Evolutionary conservation across 2,113 vertebrate species (phyloP).

Genomic region (Engystomops pustulosus): DNA sequence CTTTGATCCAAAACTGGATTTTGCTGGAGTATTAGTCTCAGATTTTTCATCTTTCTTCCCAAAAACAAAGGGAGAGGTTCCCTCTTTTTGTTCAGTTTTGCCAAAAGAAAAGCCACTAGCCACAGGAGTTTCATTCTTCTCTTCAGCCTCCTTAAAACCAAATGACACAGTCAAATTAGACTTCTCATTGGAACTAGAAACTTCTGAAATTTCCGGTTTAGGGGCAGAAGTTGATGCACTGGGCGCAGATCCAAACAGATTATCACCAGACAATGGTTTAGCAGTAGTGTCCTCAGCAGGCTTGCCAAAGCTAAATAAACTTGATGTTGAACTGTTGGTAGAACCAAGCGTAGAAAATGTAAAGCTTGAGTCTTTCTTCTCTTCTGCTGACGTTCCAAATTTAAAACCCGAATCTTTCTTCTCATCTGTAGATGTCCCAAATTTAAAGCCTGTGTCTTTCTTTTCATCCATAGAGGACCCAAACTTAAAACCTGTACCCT

Average conservation of each 20-base stretch:
- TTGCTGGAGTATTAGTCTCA: slow-evolving; percentile 69
- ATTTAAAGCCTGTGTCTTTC: too few species aligned
- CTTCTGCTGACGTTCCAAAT: neutral
- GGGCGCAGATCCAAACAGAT: slow-evolving; percentile 77
- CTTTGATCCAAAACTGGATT: slow-evolving; percentile 81
- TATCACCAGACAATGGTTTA: slow-evolving; percentile 64
- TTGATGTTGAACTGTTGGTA: slow-evolving; percentile 37
- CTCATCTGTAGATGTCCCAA: slow-evolving; percentile 66
- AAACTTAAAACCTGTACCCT: slow-evolving; percentile 68
- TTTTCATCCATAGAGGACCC: neutral
- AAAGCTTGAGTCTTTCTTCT: too few species aligned
- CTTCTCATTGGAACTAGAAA: slow-evolving; percentile 69
- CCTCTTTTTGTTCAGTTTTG: slow-evolving; percentile 73
- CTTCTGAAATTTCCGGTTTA: slow-evolving; percentile 73
- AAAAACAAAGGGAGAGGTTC: slow-evolving; percentile 72
- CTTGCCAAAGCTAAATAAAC: slow-evolving; percentile 81
- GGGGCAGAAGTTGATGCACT: slow-evolving; percentile 65
- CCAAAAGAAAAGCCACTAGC: slow-evolving; percentile 73
- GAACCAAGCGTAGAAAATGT: neutral
- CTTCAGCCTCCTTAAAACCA: slow-evolving; percentile 34
- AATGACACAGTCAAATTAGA: slow-evolving; percentile 55
- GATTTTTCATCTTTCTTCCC: slow-evolving; percentile 88
- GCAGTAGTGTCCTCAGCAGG: slow-evolving; percentile 60
- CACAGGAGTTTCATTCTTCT: slow-evolving; percentile 59
- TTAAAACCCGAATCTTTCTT: slow-evolving; percentile 73